Evolutionary conservation across 64 coral and sea anemone species (phyloP).

Genomic region (Actinia equina): DNA sequence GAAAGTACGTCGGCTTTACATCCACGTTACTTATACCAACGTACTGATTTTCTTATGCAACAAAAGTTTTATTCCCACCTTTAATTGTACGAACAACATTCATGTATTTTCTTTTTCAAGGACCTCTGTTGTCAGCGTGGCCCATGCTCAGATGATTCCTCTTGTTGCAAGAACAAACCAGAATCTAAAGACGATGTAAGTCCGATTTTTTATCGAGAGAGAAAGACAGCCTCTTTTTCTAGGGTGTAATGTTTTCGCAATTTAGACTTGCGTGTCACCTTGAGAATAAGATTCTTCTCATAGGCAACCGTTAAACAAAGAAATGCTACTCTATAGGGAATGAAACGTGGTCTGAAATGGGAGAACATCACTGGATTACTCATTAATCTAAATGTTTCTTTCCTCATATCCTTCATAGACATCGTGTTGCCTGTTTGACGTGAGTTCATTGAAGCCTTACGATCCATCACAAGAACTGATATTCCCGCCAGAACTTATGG

Average conservation of each 20-base stretch:
- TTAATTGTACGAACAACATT: too few relatives aligned
- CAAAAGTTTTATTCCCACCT: too few relatives aligned
- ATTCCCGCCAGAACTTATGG: neutral
- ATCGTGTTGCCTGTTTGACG: neutral
- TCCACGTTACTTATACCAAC: too few relatives aligned
- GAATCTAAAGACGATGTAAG: neutral
- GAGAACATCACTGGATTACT: too few relatives aligned
- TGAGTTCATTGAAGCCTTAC: neutral
- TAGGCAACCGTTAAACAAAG: too few relatives aligned
- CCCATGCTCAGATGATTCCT: neutral
- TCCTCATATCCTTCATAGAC: neutral
- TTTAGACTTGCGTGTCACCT: too few relatives aligned
- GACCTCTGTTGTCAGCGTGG: neutral
- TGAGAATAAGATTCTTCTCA: too few relatives aligned
- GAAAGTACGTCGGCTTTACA: too few relatives aligned
- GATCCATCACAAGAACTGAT: neutral
- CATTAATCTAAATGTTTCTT: neutral
- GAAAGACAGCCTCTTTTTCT: neutral
- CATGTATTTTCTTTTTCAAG: neutral
- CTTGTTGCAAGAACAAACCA: neutral
- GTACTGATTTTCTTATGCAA: too few relatives aligned
- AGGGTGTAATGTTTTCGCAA: too few relatives aligned
- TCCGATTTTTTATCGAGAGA: neutral
- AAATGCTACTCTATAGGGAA: too few relatives aligned
- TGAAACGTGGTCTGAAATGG: too few relatives aligned